Conservation (phyloP, 30 jellyfish, hydroid and myxozoan genomes). For the Catostylus mosaicus region DNA sequence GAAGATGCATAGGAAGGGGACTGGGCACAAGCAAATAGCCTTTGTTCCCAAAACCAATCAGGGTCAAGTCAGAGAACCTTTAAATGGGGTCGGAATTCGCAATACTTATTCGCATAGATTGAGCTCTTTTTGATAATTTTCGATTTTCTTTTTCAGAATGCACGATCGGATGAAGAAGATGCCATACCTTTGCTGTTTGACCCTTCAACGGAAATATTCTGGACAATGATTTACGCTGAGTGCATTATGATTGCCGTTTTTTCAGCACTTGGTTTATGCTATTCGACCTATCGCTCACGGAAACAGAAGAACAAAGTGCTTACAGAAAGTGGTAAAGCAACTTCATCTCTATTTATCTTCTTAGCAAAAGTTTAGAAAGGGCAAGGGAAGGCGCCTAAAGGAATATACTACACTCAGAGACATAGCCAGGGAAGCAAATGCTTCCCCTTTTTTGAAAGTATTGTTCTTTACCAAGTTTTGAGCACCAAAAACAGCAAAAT, state of each 20-base stretch:
- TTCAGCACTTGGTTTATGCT: slow-evolving; percentile 32
- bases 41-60: too few relatives aligned
- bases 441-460: too few relatives aligned
- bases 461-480: too few relatives aligned
- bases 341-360: background rate
- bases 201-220: slow-evolving; percentile 57
- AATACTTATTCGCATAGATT: too few relatives aligned
- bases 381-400: background rate
- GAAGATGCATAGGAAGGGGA: too few relatives aligned
- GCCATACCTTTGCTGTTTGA: slow-evolving; percentile 56
- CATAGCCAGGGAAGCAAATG: too few relatives aligned
- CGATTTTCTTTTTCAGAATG: background rate
- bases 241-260: slow-evolving; percentile 17
- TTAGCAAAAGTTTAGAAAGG: background rate
- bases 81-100: too few relatives aligned
- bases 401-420: too few relatives aligned
- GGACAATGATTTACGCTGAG: slow-evolving; percentile 53
- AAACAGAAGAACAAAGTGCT: slow-evolving; percentile 9
- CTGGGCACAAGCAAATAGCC: too few relatives aligned
- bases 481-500: too few relatives aligned
- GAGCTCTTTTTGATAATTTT: too few relatives aligned
- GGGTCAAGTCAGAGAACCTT: too few relatives aligned
- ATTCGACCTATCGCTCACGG: slow-evolving; percentile 23
- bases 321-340: slow-evolving; percentile 12
- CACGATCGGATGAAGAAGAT: background rate